Evolutionary conservation across 2,888 invertebrate species (phyloP), one percentile per base, ranked within the genome.

Genomic region (Ectobius pallidus): DNA sequence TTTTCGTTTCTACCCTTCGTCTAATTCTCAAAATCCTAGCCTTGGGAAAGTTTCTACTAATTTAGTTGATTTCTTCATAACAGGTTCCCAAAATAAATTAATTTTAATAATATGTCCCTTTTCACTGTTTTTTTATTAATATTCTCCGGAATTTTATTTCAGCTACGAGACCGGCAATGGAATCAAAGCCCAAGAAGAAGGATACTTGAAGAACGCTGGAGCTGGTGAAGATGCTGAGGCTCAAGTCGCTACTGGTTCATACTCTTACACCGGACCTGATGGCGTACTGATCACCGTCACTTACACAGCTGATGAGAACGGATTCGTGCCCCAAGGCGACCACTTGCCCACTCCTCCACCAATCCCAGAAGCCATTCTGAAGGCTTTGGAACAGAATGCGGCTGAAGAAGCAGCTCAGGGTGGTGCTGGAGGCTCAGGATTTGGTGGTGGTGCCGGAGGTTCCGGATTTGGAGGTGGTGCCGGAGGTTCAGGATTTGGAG

Each of bases 151-250:
- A 46, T 46, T n/a, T n/a, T 46, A 25, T 80, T 80, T 73, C 78
- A 90, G 90, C 78, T 92, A 91, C 79, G 90, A 92, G 82, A 91
- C 92, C 68, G 91, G 89, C 49, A 92, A 92, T 79, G 92, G 92
- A 9, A 92, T 92, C 77, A 85, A 85, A 3, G 91, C 88, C 0
- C 88, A 91, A 77, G 92, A 92, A 80, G 86, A 87, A 75, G 92
- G 92, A 11, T 91, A 87, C 81, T 81, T 91, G 77, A 92, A 91
- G 83, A 91, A 91, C 80, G 84, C 88, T 44, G 91, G 91, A 2
- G 68, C 32, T n/a, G 82, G 85, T 20, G 87, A 90, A 77, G 90
- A 90, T 30, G 86, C 84, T 0, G 91, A 89, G 78, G 88, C 88
- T 0, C 86, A 91, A 78, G 88, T 88, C 0, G 91, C 92, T 1